Percentiles rank a stretch among this genome's conserved stretches.
Evolutionary conservation across 2,113 vertebrate species (phyloP).

Genomic region (Pogonocichla stellata): DNA sequence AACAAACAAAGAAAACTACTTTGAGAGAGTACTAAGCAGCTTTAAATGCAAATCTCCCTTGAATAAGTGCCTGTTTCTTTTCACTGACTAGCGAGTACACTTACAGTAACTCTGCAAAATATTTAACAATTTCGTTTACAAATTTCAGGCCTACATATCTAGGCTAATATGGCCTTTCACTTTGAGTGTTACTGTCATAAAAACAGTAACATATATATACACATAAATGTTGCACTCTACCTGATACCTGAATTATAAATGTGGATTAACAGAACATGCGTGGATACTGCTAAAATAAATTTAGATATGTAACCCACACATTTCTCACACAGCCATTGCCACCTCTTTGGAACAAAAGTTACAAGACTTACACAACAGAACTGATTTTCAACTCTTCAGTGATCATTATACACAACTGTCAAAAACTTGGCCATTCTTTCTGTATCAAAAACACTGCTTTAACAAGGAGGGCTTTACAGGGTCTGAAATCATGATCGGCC

Average conservation of each 20-base stretch:
- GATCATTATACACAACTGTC: neutral
- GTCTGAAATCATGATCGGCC: neutral
- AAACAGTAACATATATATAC: neutral
- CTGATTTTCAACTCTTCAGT: neutral
- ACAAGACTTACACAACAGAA: neutral
- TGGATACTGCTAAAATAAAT: neutral
- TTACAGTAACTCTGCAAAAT: neutral
- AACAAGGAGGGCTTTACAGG: slow-evolving; percentile 18
- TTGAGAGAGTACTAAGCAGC: neutral
- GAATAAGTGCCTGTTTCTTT: neutral
- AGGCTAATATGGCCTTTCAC: neutral
- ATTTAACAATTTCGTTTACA: neutral
- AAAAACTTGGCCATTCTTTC: neutral
- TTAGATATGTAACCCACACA: neutral
- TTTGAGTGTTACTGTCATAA: neutral
- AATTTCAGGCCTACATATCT: neutral
- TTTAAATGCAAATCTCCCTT: neutral
- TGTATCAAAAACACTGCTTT: slow-evolving; percentile 15
- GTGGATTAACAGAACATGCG: neutral
- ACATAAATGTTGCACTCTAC: neutral
- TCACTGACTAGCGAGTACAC: neutral
- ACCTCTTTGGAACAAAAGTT: neutral
- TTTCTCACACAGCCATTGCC: neutral
- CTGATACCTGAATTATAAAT: neutral
- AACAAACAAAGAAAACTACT: neutral